Percentiles rank a stretch among this genome's conserved stretches.
Conservation (phyloP, 2,888 invertebrate genomes). For the Melanostoma mellinum region DNA sequence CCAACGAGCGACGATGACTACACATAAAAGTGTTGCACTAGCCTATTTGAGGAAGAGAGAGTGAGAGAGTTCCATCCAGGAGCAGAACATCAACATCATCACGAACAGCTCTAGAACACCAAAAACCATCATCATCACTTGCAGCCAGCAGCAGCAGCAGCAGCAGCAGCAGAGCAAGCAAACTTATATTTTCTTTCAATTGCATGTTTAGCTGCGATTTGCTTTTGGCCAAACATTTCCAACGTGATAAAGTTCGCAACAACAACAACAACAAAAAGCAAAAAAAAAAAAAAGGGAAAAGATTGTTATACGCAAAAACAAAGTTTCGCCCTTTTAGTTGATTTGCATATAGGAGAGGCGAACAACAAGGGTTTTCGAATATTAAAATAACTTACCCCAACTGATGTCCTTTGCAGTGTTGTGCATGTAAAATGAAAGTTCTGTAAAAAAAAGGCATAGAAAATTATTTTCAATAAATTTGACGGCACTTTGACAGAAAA, state of each 20-base stretch:
- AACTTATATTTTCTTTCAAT: constrained; percentile 65
- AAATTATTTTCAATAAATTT: constrained; percentile 25
- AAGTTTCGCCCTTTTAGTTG: neutral
- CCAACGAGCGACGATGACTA: neutral
- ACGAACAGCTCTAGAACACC: constrained; percentile 17
- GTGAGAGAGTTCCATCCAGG: constrained; percentile 11
- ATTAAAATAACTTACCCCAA: constrained; percentile 41
- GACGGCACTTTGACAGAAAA: constrained; percentile 22
- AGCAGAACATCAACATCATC: constrained; percentile 56
- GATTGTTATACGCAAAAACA: no score
- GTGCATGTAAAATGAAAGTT: constrained; percentile 22
- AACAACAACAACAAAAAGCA: constrained; percentile 16
- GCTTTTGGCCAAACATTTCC: constrained; percentile 35
- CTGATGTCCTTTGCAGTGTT: constrained; percentile 40
- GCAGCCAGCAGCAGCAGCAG: neutral
- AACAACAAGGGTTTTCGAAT: neutral
- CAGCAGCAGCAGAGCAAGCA: neutral
- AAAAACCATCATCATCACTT: constrained; percentile 10
- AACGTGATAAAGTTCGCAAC: constrained; percentile 34
- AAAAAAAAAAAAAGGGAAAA: constrained; percentile 6
- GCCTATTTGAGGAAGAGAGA: neutral
- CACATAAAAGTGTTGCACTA: neutral
- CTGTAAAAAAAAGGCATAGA: constrained; percentile 3
- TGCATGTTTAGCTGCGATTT: constrained; percentile 61
- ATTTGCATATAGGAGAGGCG: constrained; percentile 30